Evolutionary conservation across 2,888 invertebrate species (phyloP).

Genomic region (Labia minor): DNA sequence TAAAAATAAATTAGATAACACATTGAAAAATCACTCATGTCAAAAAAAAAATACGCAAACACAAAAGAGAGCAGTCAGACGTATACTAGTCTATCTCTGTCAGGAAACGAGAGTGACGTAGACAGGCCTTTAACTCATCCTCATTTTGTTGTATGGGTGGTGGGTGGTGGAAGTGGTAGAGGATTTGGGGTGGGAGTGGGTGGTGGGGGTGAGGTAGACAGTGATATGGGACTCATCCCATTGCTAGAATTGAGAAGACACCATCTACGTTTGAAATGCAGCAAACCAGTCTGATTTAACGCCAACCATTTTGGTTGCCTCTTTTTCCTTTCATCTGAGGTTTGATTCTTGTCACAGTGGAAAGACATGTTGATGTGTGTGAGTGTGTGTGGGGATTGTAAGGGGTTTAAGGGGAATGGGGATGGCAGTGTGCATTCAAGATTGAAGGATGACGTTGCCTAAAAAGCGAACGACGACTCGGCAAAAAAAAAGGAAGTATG

Average conservation of each 20-base stretch:
- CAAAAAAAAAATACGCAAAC: background rate
- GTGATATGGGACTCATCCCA: no score
- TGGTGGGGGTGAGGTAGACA: no score
- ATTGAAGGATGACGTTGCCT: background rate
- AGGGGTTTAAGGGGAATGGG: background rate
- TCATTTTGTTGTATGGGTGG: background rate
- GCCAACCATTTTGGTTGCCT: background rate
- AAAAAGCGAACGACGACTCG: no score
- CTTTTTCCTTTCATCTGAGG: conserved; percentile 13
- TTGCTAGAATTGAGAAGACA: no score
- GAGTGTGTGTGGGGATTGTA: no score
- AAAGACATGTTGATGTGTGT: background rate
- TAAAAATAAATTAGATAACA: conserved; percentile 7
- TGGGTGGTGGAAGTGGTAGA: no score
- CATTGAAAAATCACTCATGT: conserved; percentile 13
- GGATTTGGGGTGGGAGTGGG: no score
- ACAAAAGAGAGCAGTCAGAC: background rate
- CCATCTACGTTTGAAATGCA: no score
- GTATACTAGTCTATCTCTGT: background rate
- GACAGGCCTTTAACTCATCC: background rate
- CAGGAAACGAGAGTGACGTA: background rate
- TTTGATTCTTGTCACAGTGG: conserved; percentile 1
- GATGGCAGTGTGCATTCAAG: background rate
- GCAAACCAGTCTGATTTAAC: background rate
- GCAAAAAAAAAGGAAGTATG: no score